Base-by-base conservation (phyloP, 2,888 invertebrate genomes). In the Drosophila gaucha region DNA sequence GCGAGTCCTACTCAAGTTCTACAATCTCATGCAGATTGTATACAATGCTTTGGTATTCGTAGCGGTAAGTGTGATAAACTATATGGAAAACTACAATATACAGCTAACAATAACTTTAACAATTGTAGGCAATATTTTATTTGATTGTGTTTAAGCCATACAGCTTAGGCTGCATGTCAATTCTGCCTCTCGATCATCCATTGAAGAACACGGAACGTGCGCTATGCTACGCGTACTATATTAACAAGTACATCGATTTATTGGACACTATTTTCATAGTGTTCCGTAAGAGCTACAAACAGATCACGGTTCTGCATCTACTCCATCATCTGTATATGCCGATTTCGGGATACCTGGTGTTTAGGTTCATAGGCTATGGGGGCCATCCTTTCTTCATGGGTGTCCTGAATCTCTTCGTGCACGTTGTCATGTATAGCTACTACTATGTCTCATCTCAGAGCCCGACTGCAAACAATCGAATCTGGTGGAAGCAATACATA, bases 221-320 rank as follows among this genome's bases (percentile, higher is more conserved):
- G 14, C 1, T 86, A 0, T 41, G 50, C 20, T 86, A 84, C 38
- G 38, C 57, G 8, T 80, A 84, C 18, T 84, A 72, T n/a, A n/a
- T 67, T 2, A 86, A 86, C 30, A 80, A 80, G 31, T 47, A 56
- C 2, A 3, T 80, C 3, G 80, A 80, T 52, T 22, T 80, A 18
- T 24, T 80, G 24, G 80, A 80, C 26, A 86, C 80, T 0, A 16
- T 80, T 2, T 80, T 80, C 22, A 69, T 84, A n/a, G 87, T 80
- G 16, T 49, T 80, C 2, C 62, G 87, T 9, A 80, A 80, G 50
- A 80, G 44, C 30, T 62, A 84, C 14, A 60, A 52, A 3, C 80
- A 80, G 24, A 80, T 80, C 6, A 44, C 80, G 10, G 18, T 28
- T 1, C 63, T 80, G 31, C 80, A 80, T 55, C 10, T 80, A 0